Evolutionary conservation across 2,113 vertebrate species (phyloP).

Genomic region (Centropus unirufus): DNA sequence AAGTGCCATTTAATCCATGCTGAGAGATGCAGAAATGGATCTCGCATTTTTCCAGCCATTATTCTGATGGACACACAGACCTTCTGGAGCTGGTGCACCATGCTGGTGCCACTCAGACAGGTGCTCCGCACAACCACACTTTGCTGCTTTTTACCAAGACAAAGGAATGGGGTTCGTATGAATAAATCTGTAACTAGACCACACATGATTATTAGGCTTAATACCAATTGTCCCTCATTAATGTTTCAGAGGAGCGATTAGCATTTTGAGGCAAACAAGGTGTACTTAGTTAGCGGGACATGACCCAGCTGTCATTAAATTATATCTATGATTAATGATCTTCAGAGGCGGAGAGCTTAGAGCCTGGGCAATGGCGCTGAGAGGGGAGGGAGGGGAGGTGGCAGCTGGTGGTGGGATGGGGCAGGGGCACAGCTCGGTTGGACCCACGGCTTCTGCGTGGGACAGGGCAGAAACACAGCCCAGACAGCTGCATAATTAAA

Average conservation of each 20-base stretch:
- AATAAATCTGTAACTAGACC: constrained; percentile 72
- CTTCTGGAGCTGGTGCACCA: background rate
- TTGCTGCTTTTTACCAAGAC: constrained; percentile 10
- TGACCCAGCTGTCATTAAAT: constrained; percentile 98
- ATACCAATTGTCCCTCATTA: constrained; percentile 87
- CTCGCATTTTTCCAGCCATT: background rate
- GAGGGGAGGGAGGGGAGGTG: constrained; percentile 43
- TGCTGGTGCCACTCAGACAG: background rate
- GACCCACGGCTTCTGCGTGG: rapidly evolving
- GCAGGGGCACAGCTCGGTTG: rapidly evolving
- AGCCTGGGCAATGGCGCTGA: constrained; percentile 73
- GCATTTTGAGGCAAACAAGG: constrained; percentile 98
- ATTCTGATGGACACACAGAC: rapidly evolving
- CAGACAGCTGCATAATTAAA: background rate
- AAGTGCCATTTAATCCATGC: rapidly evolving
- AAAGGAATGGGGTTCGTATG: constrained; percentile 47
- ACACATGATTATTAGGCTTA: constrained; percentile 72
- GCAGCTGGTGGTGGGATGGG: background rate
- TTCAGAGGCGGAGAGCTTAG: constrained; percentile 85
- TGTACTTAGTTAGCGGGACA: constrained; percentile 93
- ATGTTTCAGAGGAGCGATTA: constrained; percentile 89
- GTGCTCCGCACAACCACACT: background rate
- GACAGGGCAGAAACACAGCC: background rate
- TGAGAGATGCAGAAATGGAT: rapidly evolving
- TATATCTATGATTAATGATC: constrained; percentile 99